Evolutionary conservation across 2,797 vertebrate species (phyloP).

Genomic region (Premnoplex brunnescens): DNA sequence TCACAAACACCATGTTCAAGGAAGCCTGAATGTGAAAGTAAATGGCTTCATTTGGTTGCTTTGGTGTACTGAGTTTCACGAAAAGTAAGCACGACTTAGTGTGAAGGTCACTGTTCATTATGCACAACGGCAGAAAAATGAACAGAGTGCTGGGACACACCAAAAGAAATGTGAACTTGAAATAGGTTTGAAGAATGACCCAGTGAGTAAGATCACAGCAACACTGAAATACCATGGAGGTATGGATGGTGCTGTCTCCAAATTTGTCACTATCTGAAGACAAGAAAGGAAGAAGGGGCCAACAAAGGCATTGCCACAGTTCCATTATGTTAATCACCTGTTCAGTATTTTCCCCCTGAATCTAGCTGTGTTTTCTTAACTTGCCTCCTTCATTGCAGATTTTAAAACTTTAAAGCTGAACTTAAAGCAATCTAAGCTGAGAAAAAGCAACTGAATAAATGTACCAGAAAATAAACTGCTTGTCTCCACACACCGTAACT

Average conservation of each 20-base stretch:
- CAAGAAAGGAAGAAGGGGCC: background rate
- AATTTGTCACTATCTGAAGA: background rate
- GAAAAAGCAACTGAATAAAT: background rate
- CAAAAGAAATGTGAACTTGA: background rate
- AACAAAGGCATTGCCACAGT: background rate
- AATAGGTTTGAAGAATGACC: background rate
- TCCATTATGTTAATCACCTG: background rate
- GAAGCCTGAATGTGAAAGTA: constrained; percentile 14
- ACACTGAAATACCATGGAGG: background rate
- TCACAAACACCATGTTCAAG: fast-evolving
- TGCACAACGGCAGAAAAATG: background rate
- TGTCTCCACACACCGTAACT: background rate
- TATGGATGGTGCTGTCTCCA: background rate
- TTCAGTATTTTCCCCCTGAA: background rate
- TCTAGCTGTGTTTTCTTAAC: background rate
- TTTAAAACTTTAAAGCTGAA: background rate
- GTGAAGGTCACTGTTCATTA: constrained; percentile 27
- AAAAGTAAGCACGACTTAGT: background rate
- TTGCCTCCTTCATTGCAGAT: background rate
- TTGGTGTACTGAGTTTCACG: background rate
- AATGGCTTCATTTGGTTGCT: constrained; percentile 16
- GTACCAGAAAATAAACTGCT: background rate
- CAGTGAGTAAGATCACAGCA: background rate
- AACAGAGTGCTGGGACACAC: background rate
- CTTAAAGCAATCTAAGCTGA: background rate